Evolutionary conservation across 92 coral and sea anemone genomes (phyloP).

Genomic region (Pocillopora meandrina): DNA sequence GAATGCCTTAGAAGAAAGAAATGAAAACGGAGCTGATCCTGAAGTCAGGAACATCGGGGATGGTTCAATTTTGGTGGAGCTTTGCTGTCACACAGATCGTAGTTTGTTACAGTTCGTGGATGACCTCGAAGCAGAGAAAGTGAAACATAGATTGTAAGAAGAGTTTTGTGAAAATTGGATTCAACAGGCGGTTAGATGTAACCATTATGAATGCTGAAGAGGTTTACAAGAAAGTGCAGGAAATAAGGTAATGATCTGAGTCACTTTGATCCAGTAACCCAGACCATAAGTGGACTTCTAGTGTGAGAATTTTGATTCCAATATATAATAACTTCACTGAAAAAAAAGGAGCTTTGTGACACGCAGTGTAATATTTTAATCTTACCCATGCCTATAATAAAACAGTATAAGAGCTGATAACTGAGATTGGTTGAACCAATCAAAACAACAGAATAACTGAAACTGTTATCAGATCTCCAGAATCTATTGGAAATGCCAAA

Average conservation of each 20-base stretch:
- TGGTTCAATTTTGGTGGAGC: neutral
- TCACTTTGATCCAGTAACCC: too few species aligned
- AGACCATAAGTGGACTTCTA: too few species aligned
- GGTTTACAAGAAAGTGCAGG: neutral
- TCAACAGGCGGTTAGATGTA: neutral
- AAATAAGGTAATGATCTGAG: neutral
- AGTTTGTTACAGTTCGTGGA: slow-evolving; percentile 1
- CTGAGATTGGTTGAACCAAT: too few species aligned
- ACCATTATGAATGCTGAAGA: neutral
- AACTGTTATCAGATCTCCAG: too few species aligned
- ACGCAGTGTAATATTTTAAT: too few species aligned
- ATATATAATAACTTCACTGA: too few species aligned
- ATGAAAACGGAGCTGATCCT: neutral
- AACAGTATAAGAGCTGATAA: too few species aligned
- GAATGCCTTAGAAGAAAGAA: neutral
- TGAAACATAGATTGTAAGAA: neutral
- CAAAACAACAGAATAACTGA: too few species aligned
- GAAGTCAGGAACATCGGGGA: neutral
- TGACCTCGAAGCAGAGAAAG: neutral
- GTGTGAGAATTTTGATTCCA: too few species aligned
- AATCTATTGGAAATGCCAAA: too few species aligned
- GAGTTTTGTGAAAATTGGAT: neutral
- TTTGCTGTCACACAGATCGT: neutral
- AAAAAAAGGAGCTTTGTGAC: too few species aligned
- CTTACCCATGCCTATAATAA: too few species aligned